Base-by-base conservation (phyloP, 1,140 invertebrate genomes). In the Dufourea novaeangliae region DNA sequence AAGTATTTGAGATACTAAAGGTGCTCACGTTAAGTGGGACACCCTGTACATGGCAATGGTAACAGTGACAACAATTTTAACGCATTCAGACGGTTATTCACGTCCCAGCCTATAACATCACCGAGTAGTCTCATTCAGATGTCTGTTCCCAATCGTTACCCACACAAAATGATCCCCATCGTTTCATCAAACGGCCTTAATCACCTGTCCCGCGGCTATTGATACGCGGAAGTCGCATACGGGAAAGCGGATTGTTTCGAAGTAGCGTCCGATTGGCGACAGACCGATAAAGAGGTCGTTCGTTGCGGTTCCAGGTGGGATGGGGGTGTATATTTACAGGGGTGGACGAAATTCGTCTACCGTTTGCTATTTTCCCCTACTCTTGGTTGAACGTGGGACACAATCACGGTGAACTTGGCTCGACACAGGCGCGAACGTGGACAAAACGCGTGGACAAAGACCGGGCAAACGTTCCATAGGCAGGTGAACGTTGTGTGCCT, bases 321-420 rank as follows among this genome's bases (percentile, higher is more conserved):
- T n/a, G n/a, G n/a, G n/a, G n/a, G n/a, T n/a, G n/a, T n/a, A n/a
- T 12, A 22, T 57, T 57, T 69, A 22, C 32, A 2, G 37, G 54
- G 12, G 52, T n/a, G 14, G 25, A 32, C 56, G 46, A 79, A 57
- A 73, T 37, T 73, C 57, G 69, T 78, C 78, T 71, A 74, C 50
- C 57, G 68, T 78, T 81, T 81, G 69, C 69, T 34, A 73, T 72
- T 78, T 70, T 44, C 44, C 44, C n/a, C n/a, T n/a, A n/a, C n/a
- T n/a, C n/a, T n/a, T n/a, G 37, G 22, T 34, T 44, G 37, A 46
- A 20, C 44, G 61, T 63, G 68, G 50, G 50, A 57, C 44, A 27
- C 44, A 32, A 44, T 46, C 57, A 39, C 56, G 46, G 29, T 29
- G 78, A 77, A 70, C 52, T 59, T 44, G 25, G 52, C 14, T 41